Base-by-base conservation (phyloP, 2,113 vertebrate species). In the Rhizomys pruinosus region DNA sequence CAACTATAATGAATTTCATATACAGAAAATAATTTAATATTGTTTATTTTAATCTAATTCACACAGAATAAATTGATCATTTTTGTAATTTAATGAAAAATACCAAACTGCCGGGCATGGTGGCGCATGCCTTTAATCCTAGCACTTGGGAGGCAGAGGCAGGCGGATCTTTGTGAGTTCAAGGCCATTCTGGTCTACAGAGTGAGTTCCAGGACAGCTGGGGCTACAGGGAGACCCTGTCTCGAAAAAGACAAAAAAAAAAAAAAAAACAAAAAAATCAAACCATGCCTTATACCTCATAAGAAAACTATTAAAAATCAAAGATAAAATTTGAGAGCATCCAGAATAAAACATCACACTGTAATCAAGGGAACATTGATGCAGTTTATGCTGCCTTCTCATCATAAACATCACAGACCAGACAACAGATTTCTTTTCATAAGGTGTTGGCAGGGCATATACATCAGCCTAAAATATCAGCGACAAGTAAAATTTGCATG, bases 1-100 rank as follows among this genome's bases (percentile, higher is more conserved):
- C 79, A 72, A 89, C 42, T 59, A 59, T 63, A 89, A 94, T 94
- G 88, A 89, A 88, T 92, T 95, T 96, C 44, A 91, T 85, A 89
- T 52, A 81, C 93, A 86, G 91, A 94, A 94, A 94, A 95, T 59
- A 92, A 81, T 59, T 89, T 95, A 96, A n/a, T 92, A 87, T 74
- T 86, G 66, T 44, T 86, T 86, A 86, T 71, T 72, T 71, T 84
- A 92, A 78, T 79, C 59, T 94, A 95, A 95, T 94, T 85, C 84
- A 95, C 84, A 95, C 80, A 77, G 86, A 94, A 52, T 92, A 52
- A 71, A 77, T 81, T 82, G 59, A n/a, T n/a, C n/a, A n/a, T n/a
- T n/a, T n/a, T n/a, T n/a, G n/a, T n/a, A n/a, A n/a, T n/a, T n/a
- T n/a, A n/a, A n/a, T n/a, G n/a, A n/a, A n/a, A n/a, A n/a, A n/a